A percentile compares a stretch with the other conserved stretches of the same genome.
Conservation (phyloP, 2,113 vertebrate species). For the Leucosticte australis region DNA sequence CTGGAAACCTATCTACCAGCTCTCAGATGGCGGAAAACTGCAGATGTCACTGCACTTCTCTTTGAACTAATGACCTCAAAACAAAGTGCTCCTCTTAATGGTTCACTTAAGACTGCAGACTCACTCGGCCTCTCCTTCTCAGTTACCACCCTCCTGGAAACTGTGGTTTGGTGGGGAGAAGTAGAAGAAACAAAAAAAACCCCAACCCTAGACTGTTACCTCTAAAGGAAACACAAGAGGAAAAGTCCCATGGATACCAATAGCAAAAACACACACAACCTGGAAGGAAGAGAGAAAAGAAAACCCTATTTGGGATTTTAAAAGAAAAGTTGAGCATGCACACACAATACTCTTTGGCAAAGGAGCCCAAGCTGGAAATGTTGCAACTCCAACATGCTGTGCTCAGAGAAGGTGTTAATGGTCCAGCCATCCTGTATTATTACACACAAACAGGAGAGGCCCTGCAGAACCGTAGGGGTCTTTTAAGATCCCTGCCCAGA, state of each 20-base stretch:
- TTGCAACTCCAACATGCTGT: conserved; percentile 43
- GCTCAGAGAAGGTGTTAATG: conserved; percentile 61
- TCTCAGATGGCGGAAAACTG: background rate
- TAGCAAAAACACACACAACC: conserved; percentile 17
- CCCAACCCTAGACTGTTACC: background rate
- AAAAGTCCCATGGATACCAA: conserved; percentile 27
- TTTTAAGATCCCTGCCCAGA: conserved; percentile 20
- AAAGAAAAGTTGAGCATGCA: background rate
- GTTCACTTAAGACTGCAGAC: fast-evolving
- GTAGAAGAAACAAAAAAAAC: background rate
- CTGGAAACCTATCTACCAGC: background rate
- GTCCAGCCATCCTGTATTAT: conserved; percentile 36
- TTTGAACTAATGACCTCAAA: background rate
- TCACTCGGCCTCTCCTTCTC: background rate
- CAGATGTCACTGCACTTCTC: background rate
- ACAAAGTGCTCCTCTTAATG: background rate
- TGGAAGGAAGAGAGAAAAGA: conserved; percentile 23
- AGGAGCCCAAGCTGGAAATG: background rate
- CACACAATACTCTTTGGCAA: conserved; percentile 45
- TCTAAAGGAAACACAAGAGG: background rate
- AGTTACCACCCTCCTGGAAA: background rate
- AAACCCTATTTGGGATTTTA: conserved; percentile 49
- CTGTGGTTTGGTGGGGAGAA: background rate
- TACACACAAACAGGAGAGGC: conserved; percentile 42
- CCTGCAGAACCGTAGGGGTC: conserved; percentile 40